Conservation (phyloP, 1,140 invertebrate species). For the Zaprionus capensis region DNA sequence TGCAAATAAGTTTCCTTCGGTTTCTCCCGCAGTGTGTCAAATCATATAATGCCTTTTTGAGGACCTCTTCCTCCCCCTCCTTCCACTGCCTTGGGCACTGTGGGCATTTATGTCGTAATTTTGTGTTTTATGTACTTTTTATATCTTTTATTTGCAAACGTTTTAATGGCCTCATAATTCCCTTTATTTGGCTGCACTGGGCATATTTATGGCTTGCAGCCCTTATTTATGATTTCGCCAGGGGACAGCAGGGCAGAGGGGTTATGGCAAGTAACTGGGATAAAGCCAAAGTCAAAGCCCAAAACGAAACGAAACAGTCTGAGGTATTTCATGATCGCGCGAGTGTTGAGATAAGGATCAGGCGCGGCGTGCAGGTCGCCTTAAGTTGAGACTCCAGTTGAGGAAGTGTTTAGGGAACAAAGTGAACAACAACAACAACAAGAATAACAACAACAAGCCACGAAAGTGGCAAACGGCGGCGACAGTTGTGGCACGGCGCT, state of each 20-base stretch:
- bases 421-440: constrained; percentile 6
- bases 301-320: neutral
- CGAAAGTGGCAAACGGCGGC: constrained; percentile 13
- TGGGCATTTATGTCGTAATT: constrained; percentile 42
- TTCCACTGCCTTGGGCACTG: neutral
- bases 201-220: constrained; percentile 56
- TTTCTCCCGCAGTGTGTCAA: neutral
- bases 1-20: too few relatives aligned
- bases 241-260: neutral
- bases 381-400: neutral
- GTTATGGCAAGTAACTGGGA: neutral
- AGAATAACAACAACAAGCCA: neutral
- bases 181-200: constrained; percentile 44
- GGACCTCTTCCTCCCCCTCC: neutral
- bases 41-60: constrained; percentile 12
- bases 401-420: constrained; percentile 43
- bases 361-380: neutral
- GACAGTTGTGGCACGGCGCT: constrained; percentile 7
- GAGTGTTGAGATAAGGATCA: constrained; percentile 44
- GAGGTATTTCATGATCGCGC: constrained; percentile 35
- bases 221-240: constrained; percentile 57
- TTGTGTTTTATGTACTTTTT: constrained; percentile 54
- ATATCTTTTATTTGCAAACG: constrained; percentile 55
- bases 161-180: constrained; percentile 65
- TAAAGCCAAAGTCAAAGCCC: constrained; percentile 1